phyloP scores from a whole-genome alignment of 2,113 vertebrate genomes.

The Mobula hypostoma region DNA sequence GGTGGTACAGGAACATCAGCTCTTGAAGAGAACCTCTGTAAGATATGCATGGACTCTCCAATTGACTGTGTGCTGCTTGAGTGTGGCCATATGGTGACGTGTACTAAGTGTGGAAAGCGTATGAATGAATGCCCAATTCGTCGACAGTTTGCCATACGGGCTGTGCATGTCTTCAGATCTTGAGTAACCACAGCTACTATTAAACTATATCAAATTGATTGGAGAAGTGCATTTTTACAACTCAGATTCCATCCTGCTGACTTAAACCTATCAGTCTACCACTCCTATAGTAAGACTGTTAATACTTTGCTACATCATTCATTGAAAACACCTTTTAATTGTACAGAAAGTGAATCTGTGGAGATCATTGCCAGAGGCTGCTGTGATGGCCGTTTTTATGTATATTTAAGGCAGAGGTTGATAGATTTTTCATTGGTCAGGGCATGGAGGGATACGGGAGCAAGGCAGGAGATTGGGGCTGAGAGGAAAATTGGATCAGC shows the following conservation, averaged over 20 bases:
- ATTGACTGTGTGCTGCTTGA: conserved; percentile 93
- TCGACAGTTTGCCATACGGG: conserved; percentile 84
- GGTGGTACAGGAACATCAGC: conserved; percentile 54
- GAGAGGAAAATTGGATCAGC: too few species aligned
- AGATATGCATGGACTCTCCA: conserved; percentile 88
- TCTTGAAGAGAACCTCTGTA: conserved; percentile 78
- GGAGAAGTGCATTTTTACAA: conserved; percentile 30
- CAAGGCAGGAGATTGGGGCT: too few species aligned
- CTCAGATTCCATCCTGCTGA: not conserved
- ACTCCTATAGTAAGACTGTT: not conserved
- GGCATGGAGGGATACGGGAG: too few species aligned
- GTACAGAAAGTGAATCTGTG: not conserved
- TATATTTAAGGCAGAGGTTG: too few species aligned
- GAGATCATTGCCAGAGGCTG: too few species aligned
- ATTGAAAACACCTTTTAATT: conserved; percentile 25
- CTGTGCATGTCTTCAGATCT: conserved; percentile 87
- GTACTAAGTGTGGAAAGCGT: conserved; percentile 91
- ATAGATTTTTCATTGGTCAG: too few species aligned
- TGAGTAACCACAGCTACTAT: conserved; percentile 48
- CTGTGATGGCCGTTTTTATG: too few species aligned
- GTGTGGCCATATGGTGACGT: conserved; percentile 95
- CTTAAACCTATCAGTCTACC: not conserved
- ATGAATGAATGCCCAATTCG: conserved; percentile 95
- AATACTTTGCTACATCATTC: not conserved
- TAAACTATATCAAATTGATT: conserved; percentile 9